Evolutionary conservation across 1,140 invertebrate species (phyloP), one percentile per base, ranked within the genome.

Genomic region (Adelges cooleyi): DNA sequence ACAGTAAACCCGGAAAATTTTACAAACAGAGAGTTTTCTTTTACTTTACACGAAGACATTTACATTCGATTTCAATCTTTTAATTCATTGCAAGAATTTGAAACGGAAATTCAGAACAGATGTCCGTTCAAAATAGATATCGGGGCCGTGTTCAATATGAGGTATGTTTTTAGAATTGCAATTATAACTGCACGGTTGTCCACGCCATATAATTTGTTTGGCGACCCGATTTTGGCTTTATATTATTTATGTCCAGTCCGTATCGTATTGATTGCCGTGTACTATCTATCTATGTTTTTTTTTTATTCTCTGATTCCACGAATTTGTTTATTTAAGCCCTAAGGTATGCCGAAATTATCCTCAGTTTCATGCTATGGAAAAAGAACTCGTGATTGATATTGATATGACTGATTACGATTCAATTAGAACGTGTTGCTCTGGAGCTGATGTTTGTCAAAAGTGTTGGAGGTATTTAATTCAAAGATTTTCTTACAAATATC

Each of bases 381-480:
- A 92, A 75, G 97, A 99, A 79, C 76, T 98, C 13, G 92, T 99
- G 2, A 96, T 99, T 80, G 97, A 99, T 85, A 99, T 99, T 72
- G 96, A 99, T 82, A 90, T 99, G 82, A 98, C 95, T 51, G 97
- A 99, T 79, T 99, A 99, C 78, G 95, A 99, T 82, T 92, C 96
- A 73, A 85, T 99, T 2, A 79, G 96, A 74, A 89, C 81, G 52
- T 98, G 95, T 75, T 94, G 91, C 72, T 83, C 82, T 51, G 92
- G 89, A 42, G 86, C 92, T 10, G 86, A 85, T 71, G 87, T 98
- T 18, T 98, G 95, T 75, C 75, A 73, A 0, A 95, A 93, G 75
- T 99, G 97, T 75, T 99, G 97, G 97, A 92, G 42, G 56, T 48
- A 22, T n/a, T 2, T 62, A 25, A 9, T 20, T 48, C 3, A 27